These are phyloP conservation scores for Agonum fuliginosum DNA, from an alignment of 2,888 invertebrate genomes.

Conservation along the genomic window DNA sequence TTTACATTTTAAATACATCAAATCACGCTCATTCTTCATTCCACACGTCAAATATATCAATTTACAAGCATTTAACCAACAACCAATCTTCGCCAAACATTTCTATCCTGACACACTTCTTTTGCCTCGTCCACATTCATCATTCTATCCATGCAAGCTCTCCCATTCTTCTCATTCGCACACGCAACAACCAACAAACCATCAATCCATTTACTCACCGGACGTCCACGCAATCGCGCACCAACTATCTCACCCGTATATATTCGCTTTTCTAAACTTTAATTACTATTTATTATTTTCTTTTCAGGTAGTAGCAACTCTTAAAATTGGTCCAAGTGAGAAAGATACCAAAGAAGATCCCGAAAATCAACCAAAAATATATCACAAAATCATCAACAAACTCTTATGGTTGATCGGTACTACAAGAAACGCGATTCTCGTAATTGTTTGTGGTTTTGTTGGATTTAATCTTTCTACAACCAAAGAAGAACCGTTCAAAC, in stretches of 20 bases:
- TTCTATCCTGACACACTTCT: no score
- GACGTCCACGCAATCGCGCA: no score
- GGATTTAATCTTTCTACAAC: constrained; percentile 74
- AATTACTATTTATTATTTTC: not conserved
- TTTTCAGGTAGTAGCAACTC: constrained; percentile 78
- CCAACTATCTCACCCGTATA: no score
- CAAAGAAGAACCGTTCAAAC: constrained; percentile 77
- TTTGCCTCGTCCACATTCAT: no score
- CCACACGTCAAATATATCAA: no score
- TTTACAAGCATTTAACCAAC: no score
- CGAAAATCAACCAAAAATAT: constrained; percentile 72
- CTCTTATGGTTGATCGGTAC: constrained; percentile 85
- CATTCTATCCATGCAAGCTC: no score
- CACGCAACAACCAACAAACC: no score
- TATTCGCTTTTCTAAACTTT: not conserved
- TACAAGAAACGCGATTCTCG: constrained; percentile 89
- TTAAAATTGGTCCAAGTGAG: constrained; percentile 77
- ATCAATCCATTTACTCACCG: no score
- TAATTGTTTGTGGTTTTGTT: constrained; percentile 83
- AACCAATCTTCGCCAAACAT: no score
- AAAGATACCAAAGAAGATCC: constrained; percentile 65
- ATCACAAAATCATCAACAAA: constrained; percentile 79
- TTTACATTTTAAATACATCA: constrained; percentile 15
- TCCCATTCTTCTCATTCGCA: no score
- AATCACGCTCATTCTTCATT: no score